Conservation (phyloP, 2,888 invertebrate genomes). For the Pristionchus maxplancki region DNA sequence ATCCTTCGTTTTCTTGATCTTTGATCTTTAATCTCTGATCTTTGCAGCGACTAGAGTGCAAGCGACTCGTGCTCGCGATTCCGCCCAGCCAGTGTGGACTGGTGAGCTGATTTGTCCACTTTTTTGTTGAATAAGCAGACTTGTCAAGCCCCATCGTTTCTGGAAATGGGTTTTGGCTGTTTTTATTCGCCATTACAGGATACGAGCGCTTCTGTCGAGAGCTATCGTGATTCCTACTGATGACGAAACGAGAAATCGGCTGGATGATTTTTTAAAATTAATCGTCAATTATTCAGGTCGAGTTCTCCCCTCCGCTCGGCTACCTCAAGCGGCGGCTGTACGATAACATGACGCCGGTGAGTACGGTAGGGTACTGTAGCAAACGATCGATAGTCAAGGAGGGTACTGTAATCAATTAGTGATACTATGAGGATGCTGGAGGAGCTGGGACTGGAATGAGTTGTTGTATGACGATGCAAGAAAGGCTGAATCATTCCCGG, state of each 20-base stretch:
- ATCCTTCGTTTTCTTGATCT: too few relatives aligned
- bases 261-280: background rate
- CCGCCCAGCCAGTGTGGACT: conserved; percentile 62
- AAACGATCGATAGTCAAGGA: background rate
- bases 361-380: background rate
- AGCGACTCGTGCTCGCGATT: conserved; percentile 62
- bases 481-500: too few relatives aligned
- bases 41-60: conserved; percentile 47
- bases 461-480: too few relatives aligned
- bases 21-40: background rate
- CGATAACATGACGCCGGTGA: conserved; percentile 44
- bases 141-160: background rate
- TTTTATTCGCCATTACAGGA: too few relatives aligned
- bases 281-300: conserved; percentile 18
- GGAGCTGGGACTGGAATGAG: too few relatives aligned
- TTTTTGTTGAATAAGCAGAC: too few relatives aligned
- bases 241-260: background rate
- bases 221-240: background rate
- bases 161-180: too few relatives aligned
- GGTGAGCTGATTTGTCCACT: too few relatives aligned
- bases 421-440: too few relatives aligned
- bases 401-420: background rate
- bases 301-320: conserved; percentile 52
- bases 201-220: background rate
- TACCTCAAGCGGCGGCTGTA: conserved; percentile 31